Conservation (phyloP, 2,797 vertebrate genomes). For the Acrocephalus scirpaceus region DNA sequence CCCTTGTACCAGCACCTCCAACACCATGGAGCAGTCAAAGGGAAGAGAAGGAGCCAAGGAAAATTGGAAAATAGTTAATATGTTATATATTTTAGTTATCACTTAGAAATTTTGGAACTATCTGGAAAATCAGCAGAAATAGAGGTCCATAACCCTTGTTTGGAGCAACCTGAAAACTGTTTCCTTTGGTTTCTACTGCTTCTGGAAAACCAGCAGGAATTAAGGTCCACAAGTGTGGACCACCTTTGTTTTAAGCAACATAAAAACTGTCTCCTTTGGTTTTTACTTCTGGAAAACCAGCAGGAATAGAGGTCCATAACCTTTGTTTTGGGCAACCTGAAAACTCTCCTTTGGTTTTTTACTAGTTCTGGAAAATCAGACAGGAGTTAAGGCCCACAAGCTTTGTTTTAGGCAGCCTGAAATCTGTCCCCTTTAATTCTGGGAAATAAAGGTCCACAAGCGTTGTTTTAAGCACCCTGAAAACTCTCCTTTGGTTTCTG, state of each 20-base stretch:
- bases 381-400: background rate
- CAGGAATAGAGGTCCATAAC: accelerated
- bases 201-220: background rate
- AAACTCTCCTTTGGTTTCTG: background rate
- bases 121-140: background rate
- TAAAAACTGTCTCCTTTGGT: background rate
- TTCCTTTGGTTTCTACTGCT: background rate
- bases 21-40: background rate
- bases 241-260: accelerated
- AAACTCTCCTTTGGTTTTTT: background rate
- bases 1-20: background rate
- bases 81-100: accelerated
- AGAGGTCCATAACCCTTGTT: background rate
- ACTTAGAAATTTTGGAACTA: background rate
- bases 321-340: background rate
- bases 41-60: background rate
- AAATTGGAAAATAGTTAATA: background rate
- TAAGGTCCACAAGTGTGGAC: accelerated
- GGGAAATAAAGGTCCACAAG: no score
- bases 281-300: background rate
- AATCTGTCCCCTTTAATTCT: no score
- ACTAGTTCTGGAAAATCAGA: background rate
- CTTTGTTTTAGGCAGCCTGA: background rate
- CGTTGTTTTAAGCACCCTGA: no score
- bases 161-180: background rate